Conservation (phyloP, 2,888 invertebrate species). For the Pseudoips prasinana region DNA sequence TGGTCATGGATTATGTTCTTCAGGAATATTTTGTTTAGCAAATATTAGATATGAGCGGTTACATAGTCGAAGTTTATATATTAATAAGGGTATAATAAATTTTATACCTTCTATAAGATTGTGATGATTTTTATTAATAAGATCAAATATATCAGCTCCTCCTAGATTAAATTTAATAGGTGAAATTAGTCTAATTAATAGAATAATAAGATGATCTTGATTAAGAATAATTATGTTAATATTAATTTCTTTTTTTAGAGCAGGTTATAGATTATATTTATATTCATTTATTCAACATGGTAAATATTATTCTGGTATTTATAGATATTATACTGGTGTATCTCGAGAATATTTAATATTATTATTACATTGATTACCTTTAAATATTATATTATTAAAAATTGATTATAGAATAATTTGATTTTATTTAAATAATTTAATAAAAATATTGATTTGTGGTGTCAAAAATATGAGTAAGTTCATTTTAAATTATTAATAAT, state of each 20-base stretch:
- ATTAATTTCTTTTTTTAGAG: constrained; percentile 84
- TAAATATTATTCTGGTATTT: constrained; percentile 68
- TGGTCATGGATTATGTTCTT: constrained; percentile 85
- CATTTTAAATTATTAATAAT: constrained; percentile 74
- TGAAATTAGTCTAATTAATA: constrained; percentile 85
- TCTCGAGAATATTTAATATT: constrained; percentile 83
- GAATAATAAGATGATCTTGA: constrained; percentile 76
- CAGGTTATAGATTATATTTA: constrained; percentile 84
- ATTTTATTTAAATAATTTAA: constrained; percentile 85
- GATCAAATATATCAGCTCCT: constrained; percentile 85
- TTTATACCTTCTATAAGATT: constrained; percentile 81
- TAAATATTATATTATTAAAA: constrained; percentile 83
- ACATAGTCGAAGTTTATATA: constrained; percentile 82
- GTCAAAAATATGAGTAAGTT: constrained; percentile 76
- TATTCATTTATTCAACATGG: constrained; percentile 85
- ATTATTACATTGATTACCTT: constrained; percentile 83
- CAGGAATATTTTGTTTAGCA: constrained; percentile 84
- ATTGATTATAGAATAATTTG: constrained; percentile 75
- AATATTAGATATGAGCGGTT: constrained; percentile 84
- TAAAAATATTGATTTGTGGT: constrained; percentile 86
- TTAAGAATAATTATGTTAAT: constrained; percentile 77
- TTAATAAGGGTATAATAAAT: constrained; percentile 84
- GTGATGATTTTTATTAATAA: constrained; percentile 85
- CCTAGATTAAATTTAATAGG: constrained; percentile 86
- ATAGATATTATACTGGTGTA: constrained; percentile 71